phyloP scores from a whole-genome alignment of 35 echinoderm and acorn worm genomes.

The Eucidaris tribuloides region DNA sequence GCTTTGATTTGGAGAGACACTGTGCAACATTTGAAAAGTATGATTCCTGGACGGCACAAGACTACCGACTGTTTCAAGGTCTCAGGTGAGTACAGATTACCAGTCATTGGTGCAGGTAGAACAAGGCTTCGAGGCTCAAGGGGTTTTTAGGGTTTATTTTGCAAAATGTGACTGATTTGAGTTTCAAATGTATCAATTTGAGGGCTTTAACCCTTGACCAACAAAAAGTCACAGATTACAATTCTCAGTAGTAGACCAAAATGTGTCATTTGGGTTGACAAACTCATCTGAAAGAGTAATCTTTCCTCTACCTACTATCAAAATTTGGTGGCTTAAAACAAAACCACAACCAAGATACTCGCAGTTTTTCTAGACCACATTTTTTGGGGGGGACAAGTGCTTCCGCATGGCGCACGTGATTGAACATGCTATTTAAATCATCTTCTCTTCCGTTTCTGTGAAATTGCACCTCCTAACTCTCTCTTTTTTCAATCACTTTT shows the following conservation, averaged over 20 bases:
- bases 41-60: slow-evolving; percentile 49
- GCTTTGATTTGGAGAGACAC: slow-evolving; percentile 67
- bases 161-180: background rate
- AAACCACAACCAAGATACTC: too few relatives aligned
- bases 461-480: too few relatives aligned
- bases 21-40: slow-evolving; percentile 41
- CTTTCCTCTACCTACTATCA: too few relatives aligned
- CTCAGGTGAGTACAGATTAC: slow-evolving; percentile 37
- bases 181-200: background rate
- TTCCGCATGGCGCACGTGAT: too few relatives aligned
- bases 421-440: too few relatives aligned
- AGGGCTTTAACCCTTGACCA: background rate
- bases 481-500: too few relatives aligned
- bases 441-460: too few relatives aligned
- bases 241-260: background rate
- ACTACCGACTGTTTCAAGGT: slow-evolving; percentile 59
- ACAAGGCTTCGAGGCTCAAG: background rate
- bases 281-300: too few relatives aligned
- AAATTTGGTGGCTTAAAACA: too few relatives aligned
- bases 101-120: background rate
- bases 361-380: too few relatives aligned
- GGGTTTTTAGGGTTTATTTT: background rate
- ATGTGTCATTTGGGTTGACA: too few relatives aligned
- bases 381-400: too few relatives aligned
- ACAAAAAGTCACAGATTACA: background rate